phyloP scores from a whole-genome alignment of 2,113 vertebrate genomes.

The Micronisus gabar region DNA sequence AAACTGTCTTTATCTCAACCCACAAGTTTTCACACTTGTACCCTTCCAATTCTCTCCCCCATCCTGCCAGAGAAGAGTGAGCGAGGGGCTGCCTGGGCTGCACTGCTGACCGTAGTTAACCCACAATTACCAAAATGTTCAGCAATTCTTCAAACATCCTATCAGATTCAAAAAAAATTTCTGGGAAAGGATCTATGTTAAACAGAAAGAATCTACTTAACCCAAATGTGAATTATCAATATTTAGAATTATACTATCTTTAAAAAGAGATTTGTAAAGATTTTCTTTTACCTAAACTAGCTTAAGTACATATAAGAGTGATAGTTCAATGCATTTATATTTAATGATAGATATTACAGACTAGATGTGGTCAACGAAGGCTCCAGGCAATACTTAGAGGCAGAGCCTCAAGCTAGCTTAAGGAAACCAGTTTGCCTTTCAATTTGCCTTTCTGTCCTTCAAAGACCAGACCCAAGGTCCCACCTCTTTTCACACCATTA shows the following conservation, averaged over 20 bases:
- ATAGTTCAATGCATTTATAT: background rate
- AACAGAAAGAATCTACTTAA: background rate
- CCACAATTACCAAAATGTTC: background rate
- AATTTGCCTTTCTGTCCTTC: background rate
- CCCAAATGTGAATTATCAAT: background rate
- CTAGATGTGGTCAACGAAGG: background rate
- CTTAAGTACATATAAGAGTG: background rate
- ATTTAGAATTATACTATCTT: background rate
- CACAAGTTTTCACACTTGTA: background rate
- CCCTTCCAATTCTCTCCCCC: background rate
- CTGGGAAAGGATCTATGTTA: background rate
- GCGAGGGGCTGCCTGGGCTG: accelerated
- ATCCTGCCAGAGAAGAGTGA: accelerated
- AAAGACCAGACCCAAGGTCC: background rate
- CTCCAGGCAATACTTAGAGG: background rate
- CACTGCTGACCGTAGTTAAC: background rate
- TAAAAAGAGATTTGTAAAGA: background rate
- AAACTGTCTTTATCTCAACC: background rate
- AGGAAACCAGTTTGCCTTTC: background rate
- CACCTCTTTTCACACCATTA: background rate
- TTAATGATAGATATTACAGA: background rate
- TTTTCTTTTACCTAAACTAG: background rate
- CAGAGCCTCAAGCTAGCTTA: background rate
- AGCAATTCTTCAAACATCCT: background rate
- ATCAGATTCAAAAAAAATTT: background rate